Evolutionary conservation across 2,888 invertebrate species (phyloP).

Genomic region (Desoria tigrina): DNA sequence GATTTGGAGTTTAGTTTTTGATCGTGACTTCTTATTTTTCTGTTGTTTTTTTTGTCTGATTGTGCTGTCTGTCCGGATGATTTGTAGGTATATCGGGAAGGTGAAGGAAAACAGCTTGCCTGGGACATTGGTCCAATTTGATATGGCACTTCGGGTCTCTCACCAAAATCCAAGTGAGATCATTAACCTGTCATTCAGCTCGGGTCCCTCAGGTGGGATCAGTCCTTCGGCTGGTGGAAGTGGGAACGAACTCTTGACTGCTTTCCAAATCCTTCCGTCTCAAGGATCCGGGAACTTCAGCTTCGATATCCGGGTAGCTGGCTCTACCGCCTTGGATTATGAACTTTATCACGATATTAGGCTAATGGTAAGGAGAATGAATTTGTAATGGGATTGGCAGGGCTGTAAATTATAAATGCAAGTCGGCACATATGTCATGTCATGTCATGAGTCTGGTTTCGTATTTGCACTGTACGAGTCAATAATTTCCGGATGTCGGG

Average conservation of each 20-base stretch:
- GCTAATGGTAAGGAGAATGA: constrained; percentile 23
- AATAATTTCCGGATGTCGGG: constrained; percentile 23
- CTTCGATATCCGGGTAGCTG: constrained; percentile 80
- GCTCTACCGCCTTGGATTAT: constrained; percentile 79
- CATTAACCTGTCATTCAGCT: constrained; percentile 38
- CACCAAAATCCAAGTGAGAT: constrained; percentile 47
- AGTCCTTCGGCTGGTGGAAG: not conserved
- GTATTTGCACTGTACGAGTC: constrained; percentile 15
- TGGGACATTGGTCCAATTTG: constrained; percentile 45
- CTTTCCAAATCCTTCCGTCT: constrained; percentile 80
- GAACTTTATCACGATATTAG: constrained; percentile 65
- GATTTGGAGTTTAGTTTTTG: no score
- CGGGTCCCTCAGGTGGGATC: not conserved
- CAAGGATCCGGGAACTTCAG: constrained; percentile 76
- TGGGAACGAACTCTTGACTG: constrained; percentile 17
- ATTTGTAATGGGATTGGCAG: not conserved
- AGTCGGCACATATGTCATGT: not conserved
- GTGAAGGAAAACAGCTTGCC: constrained; percentile 52
- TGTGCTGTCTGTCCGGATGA: not conserved
- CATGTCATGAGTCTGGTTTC: not conserved
- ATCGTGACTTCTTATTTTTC: no score
- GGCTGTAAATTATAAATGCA: not conserved
- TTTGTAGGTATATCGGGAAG: constrained; percentile 52
- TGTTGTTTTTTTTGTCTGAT: no score
- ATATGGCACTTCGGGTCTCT: constrained; percentile 38